These are phyloP conservation scores for Ormyrus rosae DNA, from an alignment of 2,888 invertebrate genomes.

Conservation along the genomic window DNA sequence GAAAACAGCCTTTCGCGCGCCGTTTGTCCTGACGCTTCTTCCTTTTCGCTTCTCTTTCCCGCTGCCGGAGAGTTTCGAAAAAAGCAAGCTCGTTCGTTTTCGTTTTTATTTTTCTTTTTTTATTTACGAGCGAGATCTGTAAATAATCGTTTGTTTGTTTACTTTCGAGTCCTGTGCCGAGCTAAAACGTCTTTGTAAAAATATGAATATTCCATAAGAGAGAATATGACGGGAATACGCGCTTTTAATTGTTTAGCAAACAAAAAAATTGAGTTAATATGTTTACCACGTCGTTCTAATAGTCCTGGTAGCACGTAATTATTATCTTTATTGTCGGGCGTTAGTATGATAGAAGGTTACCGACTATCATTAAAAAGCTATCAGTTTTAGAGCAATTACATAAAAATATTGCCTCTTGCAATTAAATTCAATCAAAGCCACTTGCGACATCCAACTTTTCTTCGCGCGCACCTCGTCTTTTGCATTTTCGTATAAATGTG, in stretches of 20 bases:
- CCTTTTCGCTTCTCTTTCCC: no score
- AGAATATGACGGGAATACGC: no score
- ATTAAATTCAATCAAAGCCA: not conserved
- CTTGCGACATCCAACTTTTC: not conserved
- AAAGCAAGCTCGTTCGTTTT: no score
- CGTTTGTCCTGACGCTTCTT: no score
- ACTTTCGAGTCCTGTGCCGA: no score
- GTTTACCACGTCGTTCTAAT: conserved; percentile 29
- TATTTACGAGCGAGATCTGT: no score
- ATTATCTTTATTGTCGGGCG: conserved; percentile 19
- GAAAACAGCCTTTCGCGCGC: not conserved
- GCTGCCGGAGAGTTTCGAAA: no score
- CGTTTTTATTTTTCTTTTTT: no score
- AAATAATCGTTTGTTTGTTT: no score
- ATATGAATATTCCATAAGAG: no score
- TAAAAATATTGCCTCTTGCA: conserved; percentile 17
- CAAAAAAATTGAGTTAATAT: conserved; percentile 16
- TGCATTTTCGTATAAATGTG: not conserved
- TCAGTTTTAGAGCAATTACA: conserved; percentile 25
- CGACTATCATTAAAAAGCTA: conserved; percentile 31
- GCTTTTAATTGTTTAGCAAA: no score
- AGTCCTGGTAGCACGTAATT: conserved; percentile 4
- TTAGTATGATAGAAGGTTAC: conserved; percentile 14
- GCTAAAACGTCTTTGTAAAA: no score
- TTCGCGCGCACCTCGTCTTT: not conserved